Base-by-base conservation (phyloP, 2,113 vertebrate species). In the Hoplias malabaricus region DNA sequence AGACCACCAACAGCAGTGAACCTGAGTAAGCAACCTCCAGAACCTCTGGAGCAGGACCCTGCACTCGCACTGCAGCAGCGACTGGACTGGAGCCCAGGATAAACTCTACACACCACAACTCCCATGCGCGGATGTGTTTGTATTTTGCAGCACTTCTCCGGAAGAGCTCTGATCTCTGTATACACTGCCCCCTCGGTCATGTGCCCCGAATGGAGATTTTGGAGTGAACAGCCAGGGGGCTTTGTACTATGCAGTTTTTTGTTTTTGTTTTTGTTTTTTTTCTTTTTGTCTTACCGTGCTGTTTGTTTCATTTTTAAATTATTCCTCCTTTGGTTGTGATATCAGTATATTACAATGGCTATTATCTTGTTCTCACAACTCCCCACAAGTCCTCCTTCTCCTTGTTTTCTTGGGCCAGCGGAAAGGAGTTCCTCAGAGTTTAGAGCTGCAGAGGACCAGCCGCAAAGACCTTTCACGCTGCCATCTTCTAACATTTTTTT, bases 1-100 rank as follows among this genome's bases (percentile, higher is more conserved):
- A 98, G 87, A 90, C 93, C 77, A 95, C 95, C 89, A 98, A 97
- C 88, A 97, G 95, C 93, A 96, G 96, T 88, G 96, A 94, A 93
- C 97, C 95, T 8, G 96, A 98, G 92, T 98, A 95, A 87, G 40
- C 84, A 89, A 8, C n/a, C 19, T 36, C 12, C 9, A 46, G 61
- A 40, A 21, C 13, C 2, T 29, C 36, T 59, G 66, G 66, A 61
- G n/a, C 21, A 29, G 38, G 25, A 54, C 25, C 5, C 54, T 33
- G 4, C 53, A 19, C 59, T 25, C 36, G 57, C 8, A 7, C n/a
- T 36, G 56, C 43, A 50, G 34, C 36, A 34, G 14, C 19, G 21
- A 68, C 53, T 6, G 42, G 23, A n/a, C n/a, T n/a, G 29, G 59
- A 73, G 56, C 16, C 38, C 19, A 27, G 7, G 40, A 67, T 5